Conservation (phyloP, 2,113 vertebrate genomes). For the cattle (Bos taurus) region DNA sequence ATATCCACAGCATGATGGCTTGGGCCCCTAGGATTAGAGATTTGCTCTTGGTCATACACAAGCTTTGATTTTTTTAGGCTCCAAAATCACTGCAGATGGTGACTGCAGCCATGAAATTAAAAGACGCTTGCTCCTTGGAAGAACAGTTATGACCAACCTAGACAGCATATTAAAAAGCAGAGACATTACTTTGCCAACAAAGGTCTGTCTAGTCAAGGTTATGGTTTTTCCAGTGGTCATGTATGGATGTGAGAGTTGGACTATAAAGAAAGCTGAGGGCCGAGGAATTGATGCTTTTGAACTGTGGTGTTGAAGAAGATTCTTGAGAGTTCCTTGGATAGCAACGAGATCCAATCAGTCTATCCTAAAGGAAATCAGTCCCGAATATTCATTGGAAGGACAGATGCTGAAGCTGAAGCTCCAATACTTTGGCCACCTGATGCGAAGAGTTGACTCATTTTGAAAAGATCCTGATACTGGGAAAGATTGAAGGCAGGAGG, state of each 20-base stretch:
- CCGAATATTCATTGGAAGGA: background rate
- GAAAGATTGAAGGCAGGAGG: background rate
- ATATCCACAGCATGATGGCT: too few relatives aligned
- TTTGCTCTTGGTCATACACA: background rate
- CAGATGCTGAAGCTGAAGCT: background rate
- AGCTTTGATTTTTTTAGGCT: background rate
- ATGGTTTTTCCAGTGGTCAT: background rate
- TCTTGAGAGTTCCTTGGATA: background rate
- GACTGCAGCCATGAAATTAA: background rate
- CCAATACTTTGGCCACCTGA: background rate
- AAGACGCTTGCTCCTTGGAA: background rate
- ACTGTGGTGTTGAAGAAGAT: background rate
- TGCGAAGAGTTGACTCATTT: background rate
- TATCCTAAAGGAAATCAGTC: background rate
- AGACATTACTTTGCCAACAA: background rate
- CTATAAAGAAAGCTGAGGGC: background rate
- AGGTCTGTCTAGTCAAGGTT: background rate
- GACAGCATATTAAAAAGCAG: background rate
- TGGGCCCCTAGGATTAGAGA: background rate
- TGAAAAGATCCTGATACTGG: background rate
- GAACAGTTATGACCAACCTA: background rate
- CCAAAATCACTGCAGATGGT: background rate
- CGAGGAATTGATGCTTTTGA: background rate
- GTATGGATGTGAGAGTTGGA: background rate
- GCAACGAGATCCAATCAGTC: background rate